Conservation (phyloP, 2,888 invertebrate genomes). For the Dasypogon diadema region DNA sequence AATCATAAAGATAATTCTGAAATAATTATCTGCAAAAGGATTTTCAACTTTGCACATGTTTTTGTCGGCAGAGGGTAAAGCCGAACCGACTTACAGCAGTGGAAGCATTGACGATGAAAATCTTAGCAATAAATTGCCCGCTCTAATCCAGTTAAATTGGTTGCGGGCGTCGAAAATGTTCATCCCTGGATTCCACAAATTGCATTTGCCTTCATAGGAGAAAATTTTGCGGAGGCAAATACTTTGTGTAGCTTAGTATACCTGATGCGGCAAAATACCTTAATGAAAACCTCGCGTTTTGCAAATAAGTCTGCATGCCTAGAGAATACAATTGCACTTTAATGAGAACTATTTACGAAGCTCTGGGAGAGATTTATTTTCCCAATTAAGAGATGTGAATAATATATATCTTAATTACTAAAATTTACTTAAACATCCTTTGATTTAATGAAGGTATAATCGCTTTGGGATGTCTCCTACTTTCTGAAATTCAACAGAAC, state of each 20-base stretch:
- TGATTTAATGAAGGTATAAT: no score
- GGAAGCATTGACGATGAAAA: slow-evolving; percentile 43
- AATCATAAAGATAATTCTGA: slow-evolving; percentile 55
- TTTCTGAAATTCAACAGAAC: no score
- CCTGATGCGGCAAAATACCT: no score
- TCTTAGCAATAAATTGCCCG: slow-evolving; percentile 51
- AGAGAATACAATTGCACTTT: no score
- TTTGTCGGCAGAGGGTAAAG: slow-evolving; percentile 22
- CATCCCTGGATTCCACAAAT: neutral
- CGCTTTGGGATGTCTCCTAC: no score
- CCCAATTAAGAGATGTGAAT: no score
- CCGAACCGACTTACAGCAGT: neutral
- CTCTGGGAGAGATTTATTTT: no score
- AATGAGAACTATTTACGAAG: no score
- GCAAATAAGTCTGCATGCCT: no score
- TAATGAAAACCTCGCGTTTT: no score
- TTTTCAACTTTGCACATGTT: slow-evolving; percentile 55
- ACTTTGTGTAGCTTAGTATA: neutral
- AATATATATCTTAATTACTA: no score
- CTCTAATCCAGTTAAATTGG: slow-evolving; percentile 49
- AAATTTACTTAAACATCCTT: no score
- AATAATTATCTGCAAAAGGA: slow-evolving; percentile 56
- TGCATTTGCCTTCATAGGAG: neutral
- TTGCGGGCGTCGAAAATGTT: neutral
- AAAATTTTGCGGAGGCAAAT: neutral